Evolutionary conservation across 2,113 vertebrate genomes (phyloP), one percentile per base, ranked within the genome.

Genomic region (Riparia riparia): DNA sequence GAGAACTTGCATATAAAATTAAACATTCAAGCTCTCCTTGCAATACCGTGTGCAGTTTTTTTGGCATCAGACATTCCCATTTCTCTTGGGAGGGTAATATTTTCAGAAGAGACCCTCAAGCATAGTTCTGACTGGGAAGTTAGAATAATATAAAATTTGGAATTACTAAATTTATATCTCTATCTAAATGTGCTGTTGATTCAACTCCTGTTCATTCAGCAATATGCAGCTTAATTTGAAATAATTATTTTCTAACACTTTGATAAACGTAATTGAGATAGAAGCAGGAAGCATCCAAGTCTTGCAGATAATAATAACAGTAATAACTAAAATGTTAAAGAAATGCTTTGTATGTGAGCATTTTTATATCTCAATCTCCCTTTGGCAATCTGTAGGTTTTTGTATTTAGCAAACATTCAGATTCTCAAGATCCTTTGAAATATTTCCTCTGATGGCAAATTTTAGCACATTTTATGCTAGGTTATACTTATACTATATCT

Each of bases 241-340:
- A 93, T 79, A 87, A 91, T 89, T 86, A 66, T 70, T 94, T 89
- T 63, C 42, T 60, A 78, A 51, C 45, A 50, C 42, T 70, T n/a
- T 69, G 44, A 74, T 83, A 83, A 89, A 60, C 4, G 1, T 42
- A 85, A 83, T 31, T 89, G 86, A 86, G 49, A 51, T 21, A 31
- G 60, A 71, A 64, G 8, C 21, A 60, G 41, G 56, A 91, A 86
- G 25, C 65, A 81, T 60, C 60, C 56, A 68, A 86, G 26, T 64
- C 51, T 78, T 78, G 24, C 42, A 81, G 37, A 60, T 34, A 76
- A 78, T 66, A 82, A 66, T 56, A 74, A 69, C 20, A 60, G 32
- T 37, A 88, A 90, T 53, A 90, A 73, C 32, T 73, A 54, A 81
- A 94, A 73, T 50, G 57, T 7, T 85, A 47, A 44, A 56, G 24